Base-by-base conservation (phyloP, 1,140 invertebrate species). In the Wasmannia auropunctata region DNA sequence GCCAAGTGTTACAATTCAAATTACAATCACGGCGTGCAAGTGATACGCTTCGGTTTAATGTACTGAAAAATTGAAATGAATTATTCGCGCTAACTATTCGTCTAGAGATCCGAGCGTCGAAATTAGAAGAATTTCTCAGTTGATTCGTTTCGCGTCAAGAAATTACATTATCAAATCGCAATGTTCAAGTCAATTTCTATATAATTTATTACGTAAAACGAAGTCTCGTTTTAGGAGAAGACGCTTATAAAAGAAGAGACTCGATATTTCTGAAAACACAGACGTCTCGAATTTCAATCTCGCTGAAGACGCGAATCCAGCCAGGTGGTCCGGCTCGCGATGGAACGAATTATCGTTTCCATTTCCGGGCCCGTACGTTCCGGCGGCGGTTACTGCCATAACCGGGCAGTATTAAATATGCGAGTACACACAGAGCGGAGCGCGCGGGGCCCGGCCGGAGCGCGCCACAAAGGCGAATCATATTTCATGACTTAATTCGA, bases 401-500 rank as follows among this genome's bases (percentile, higher is more conserved):
- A 51, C 49, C 60, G 63, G 51, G 77, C 34, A 40, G 34, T 69
- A 80, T 80, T 80, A 80, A 80, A 80, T 69, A 80, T 69, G 77
- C 77, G 34, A 80, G 46, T 69, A 69, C 22, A 80, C 63, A n/a
- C n/a, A n/a, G n/a, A 63, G 63, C 34, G 62, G 31, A 6, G 19
- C n/a, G 51, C n/a, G 54, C 7, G 10, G 11, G 31, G 7, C 16
- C 2, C 19, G 19, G 40, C 6, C 0, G 7, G 40, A 43, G 14
- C 58, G 37, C 22, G 60, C 14, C 77, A 80, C 77, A 80, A 80
- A 80, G 74, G 62, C 46, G 46, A 80, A 80, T 80, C 77, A 80
- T 80, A 80, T 80, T 69, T 80, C 77, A 80, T 46, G 62, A 80
- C 62, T 80, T 80, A 80, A 80, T 80, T 80, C 77, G 77, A 79